phyloP scores from a whole-genome alignment of 2,888 invertebrate genomes.

The Lumbricus terrestris region DNA sequence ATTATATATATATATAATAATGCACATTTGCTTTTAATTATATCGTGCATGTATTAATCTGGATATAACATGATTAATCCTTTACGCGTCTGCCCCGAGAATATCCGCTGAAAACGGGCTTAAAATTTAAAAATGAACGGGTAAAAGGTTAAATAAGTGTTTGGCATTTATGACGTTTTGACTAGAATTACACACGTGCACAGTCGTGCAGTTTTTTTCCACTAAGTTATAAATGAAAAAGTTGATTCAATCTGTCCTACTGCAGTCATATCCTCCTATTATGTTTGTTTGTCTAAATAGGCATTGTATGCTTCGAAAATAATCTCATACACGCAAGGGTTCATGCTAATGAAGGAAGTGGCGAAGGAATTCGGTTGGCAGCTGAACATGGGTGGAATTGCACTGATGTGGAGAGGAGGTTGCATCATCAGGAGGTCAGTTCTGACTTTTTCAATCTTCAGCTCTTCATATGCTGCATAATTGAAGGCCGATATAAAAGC shows the following conservation, averaged over 20 bases:
- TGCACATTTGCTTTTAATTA: background rate
- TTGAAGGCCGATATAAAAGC: background rate
- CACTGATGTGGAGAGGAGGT: constrained; percentile 99
- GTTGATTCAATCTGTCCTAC: background rate
- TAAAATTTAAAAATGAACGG: no score
- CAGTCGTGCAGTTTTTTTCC: no score
- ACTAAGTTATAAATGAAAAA: background rate
- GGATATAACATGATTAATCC: background rate
- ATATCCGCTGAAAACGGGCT: no score
- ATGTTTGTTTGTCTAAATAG: constrained; percentile 58
- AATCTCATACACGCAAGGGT: constrained; percentile 93
- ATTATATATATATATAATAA: no score
- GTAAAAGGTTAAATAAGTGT: no score
- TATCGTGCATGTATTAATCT: background rate
- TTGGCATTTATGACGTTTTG: background rate
- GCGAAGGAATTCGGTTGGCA: constrained; percentile 89
- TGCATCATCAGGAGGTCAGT: constrained; percentile 87
- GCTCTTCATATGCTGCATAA: background rate
- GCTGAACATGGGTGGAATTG: constrained; percentile 87
- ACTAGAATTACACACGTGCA: background rate
- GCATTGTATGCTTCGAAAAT: constrained; percentile 97
- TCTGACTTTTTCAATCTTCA: background rate
- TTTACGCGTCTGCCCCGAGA: no score
- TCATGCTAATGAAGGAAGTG: constrained; percentile 87
- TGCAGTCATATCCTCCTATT: background rate